A percentile compares a stretch with the other conserved stretches of the same genome.
phyloP scores from a whole-genome alignment of 2,888 invertebrate species.

The Campopleginae sp. region DNA sequence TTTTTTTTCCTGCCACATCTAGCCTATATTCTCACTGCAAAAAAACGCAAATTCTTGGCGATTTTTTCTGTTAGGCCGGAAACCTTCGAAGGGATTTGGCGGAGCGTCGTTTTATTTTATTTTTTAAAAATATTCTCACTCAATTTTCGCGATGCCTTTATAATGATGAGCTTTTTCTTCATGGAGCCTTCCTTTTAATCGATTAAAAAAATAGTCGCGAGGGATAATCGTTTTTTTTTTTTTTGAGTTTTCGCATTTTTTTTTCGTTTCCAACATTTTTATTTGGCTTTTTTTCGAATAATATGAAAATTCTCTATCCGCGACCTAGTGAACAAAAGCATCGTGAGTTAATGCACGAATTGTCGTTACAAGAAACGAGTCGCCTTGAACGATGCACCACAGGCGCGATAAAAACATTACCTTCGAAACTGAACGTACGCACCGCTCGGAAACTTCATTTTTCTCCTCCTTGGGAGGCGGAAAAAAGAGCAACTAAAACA shows the following conservation, averaged over 20 bases:
- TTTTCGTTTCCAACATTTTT: background rate
- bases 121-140: background rate
- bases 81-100: background rate
- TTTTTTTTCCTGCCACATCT: constrained; percentile 16
- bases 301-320: background rate
- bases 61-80: background rate
- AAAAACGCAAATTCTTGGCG: background rate
- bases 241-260: background rate
- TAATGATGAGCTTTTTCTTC: background rate
- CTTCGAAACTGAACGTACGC: constrained; percentile 56
- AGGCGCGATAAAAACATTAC: constrained; percentile 67
- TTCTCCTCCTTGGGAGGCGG: constrained; percentile 44
- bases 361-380: constrained; percentile 45
- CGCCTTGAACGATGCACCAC: constrained; percentile 62
- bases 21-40: background rate
- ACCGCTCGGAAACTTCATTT: constrained; percentile 34
- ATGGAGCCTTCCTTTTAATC: background rate
- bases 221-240: background rate
- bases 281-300: background rate
- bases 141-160: background rate
- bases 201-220: background rate
- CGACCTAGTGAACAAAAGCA: background rate
- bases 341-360: constrained; percentile 3
- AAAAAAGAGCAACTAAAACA: constrained; percentile 21
- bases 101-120: background rate